phyloP scores from a whole-genome alignment of 2,888 invertebrate genomes.

The Macrostomum cliftonense region DNA sequence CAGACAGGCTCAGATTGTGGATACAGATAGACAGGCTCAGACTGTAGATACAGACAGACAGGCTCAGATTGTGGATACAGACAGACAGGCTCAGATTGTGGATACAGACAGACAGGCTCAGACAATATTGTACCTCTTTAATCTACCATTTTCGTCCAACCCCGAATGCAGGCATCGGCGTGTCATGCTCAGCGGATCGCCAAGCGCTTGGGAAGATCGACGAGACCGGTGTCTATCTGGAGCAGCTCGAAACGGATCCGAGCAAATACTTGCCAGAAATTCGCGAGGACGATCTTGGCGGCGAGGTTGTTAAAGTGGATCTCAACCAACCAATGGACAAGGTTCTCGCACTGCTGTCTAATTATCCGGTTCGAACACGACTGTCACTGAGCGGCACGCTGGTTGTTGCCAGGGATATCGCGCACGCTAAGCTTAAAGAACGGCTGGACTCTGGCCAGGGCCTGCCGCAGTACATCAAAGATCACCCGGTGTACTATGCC shows the following conservation, averaged over 20 bases:
- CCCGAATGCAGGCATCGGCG: slow-evolving; percentile 22
- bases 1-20: too few species aligned
- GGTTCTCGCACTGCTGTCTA: slow-evolving; percentile 20
- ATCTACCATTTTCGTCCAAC: too few species aligned
- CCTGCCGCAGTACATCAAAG: slow-evolving; percentile 33
- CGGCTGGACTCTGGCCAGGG: slow-evolving; percentile 28
- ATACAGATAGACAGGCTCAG: too few species aligned
- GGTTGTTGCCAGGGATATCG: slow-evolving; percentile 37
- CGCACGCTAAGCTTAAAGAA: slow-evolving; percentile 34
- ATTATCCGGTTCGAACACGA: slow-evolving; percentile 30
- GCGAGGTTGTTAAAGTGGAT: slow-evolving; percentile 29
- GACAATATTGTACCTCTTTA: too few species aligned
- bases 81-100: too few species aligned
- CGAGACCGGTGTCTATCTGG: slow-evolving; percentile 34
- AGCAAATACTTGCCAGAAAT: slow-evolving; percentile 34
- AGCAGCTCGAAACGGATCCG: slow-evolving; percentile 34
- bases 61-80: too few species aligned
- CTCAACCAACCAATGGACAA: slow-evolving; percentile 30
- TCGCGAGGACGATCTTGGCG: slow-evolving; percentile 21
- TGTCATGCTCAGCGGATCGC: slow-evolving; percentile 37
- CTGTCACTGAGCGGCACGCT: slow-evolving; percentile 32
- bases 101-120: too few species aligned
- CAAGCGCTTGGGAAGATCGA: slow-evolving; percentile 34
- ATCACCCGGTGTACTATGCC: slow-evolving; percentile 37
- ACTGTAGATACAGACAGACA: too few species aligned